Percentiles rank a stretch among this genome's conserved stretches.
Conservation (phyloP, 2,113 vertebrate species). For the Burhinus bistriatus region DNA sequence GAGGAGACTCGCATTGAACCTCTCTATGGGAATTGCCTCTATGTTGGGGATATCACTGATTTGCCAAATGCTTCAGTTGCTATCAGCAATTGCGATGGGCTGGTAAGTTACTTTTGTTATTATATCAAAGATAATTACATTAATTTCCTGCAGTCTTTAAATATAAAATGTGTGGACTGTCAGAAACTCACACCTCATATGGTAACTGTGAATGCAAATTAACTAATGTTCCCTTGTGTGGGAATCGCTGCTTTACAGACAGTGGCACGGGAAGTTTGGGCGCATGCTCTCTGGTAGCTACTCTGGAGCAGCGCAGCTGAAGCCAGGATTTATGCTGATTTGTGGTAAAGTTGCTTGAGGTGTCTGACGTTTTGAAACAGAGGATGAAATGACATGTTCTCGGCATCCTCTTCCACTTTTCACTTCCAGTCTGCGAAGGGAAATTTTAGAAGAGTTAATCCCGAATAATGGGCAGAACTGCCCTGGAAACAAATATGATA, state of each 20-base stretch:
- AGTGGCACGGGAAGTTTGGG: conserved; percentile 52
- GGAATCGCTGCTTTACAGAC: conserved; percentile 26
- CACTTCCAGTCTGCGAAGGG: neutral
- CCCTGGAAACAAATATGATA: neutral
- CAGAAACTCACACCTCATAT: conserved; percentile 58
- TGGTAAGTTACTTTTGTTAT: conserved; percentile 83
- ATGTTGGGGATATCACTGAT: conserved; percentile 91
- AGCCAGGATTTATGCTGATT: neutral
- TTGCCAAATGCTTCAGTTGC: conserved; percentile 87
- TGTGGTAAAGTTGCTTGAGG: neutral
- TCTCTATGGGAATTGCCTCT: conserved; percentile 87
- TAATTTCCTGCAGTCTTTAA: conserved; percentile 42
- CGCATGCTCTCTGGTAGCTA: neutral
- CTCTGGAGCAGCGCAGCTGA: conserved; percentile 21
- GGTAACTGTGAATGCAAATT: conserved; percentile 69
- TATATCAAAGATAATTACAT: conserved; percentile 16
- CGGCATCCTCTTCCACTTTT: neutral
- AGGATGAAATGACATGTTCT: neutral
- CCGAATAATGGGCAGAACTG: neutral
- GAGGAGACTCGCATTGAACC: conserved; percentile 81
- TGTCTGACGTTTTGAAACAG: neutral
- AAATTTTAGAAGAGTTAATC: neutral
- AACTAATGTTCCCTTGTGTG: conserved; percentile 59
- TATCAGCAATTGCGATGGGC: conserved; percentile 97
- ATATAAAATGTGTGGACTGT: conserved; percentile 64